Percentiles rank a stretch among this genome's conserved stretches.
These are phyloP conservation scores for Pilophorus perplexus DNA, from an alignment of 2,888 invertebrate genomes.

Conservation along the genomic window DNA sequence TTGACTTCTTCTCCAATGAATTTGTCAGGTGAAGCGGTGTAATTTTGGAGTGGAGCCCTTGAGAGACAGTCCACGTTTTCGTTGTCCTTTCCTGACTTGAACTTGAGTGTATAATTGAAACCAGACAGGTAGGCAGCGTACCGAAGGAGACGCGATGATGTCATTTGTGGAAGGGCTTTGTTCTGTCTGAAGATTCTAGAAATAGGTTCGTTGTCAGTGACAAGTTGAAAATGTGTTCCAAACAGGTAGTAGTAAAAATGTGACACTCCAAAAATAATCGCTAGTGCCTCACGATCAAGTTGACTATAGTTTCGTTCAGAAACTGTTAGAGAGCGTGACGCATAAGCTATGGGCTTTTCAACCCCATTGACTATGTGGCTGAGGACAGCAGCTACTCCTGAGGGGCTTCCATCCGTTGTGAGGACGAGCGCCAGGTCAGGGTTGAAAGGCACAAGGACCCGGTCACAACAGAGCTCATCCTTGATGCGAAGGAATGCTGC, in stretches of 20 bases:
- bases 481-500: slow-evolving; percentile 46
- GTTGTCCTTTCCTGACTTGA: too few relatives aligned
- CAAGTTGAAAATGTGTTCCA: slow-evolving; percentile 31
- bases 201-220: slow-evolving; percentile 41
- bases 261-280: slow-evolving; percentile 40
- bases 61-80: too few relatives aligned
- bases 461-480: slow-evolving; percentile 46
- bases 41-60: too few relatives aligned
- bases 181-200: slow-evolving; percentile 37
- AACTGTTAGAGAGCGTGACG: slow-evolving; percentile 47
- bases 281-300: slow-evolving; percentile 44
- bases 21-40: too few relatives aligned
- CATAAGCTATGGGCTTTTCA: slow-evolving; percentile 43
- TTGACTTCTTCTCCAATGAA: too few relatives aligned
- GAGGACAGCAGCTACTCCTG: slow-evolving; percentile 40
- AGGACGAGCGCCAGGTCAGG: slow-evolving; percentile 44
- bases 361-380: slow-evolving; percentile 40
- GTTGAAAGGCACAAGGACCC: slow-evolving; percentile 46
- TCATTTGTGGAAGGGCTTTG: slow-evolving; percentile 34
- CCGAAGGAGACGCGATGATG: slow-evolving; percentile 15
- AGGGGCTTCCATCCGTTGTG: slow-evolving; percentile 45
- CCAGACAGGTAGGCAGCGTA: too few relatives aligned
- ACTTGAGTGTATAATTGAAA: too few relatives aligned
- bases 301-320: slow-evolving; percentile 50
- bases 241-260: slow-evolving; percentile 31